Evolutionary conservation across 2,113 vertebrate genomes (phyloP).

Genomic region (Pristiophorus japonicus): DNA sequence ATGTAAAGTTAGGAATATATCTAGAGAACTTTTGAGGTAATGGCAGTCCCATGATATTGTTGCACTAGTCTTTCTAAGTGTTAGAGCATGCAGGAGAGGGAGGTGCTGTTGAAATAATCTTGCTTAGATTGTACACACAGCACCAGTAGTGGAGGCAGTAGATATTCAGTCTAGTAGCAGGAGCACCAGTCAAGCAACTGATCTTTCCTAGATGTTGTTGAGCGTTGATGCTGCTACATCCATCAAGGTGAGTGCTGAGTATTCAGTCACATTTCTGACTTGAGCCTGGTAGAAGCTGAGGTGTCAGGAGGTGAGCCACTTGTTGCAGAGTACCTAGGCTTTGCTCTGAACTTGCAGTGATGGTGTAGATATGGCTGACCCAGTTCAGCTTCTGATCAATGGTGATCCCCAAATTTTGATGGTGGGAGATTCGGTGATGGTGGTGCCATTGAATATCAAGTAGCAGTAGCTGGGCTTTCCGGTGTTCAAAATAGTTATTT

Average conservation of each 20-base stretch:
- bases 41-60: background rate
- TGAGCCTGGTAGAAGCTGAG: background rate
- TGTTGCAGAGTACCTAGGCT: background rate
- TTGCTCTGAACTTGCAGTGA: background rate
- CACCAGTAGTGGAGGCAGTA: background rate
- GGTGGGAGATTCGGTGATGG: too few relatives aligned
- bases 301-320: background rate
- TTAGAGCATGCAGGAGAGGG: background rate
- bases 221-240: background rate
- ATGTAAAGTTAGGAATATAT: too few relatives aligned
- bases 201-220: background rate
- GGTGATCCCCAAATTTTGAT: background rate
- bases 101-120: background rate
- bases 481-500: too few relatives aligned
- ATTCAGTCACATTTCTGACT: background rate
- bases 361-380: background rate
- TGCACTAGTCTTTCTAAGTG: background rate
- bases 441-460: too few relatives aligned
- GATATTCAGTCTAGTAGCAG: background rate
- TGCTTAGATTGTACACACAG: background rate
- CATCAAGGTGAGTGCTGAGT: background rate
- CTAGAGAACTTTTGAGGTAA: background rate
- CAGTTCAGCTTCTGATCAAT: background rate
- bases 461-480: too few relatives aligned
- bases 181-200: background rate